Base-by-base conservation (phyloP, 2,888 invertebrate species). In the Mystacides longicornis region DNA sequence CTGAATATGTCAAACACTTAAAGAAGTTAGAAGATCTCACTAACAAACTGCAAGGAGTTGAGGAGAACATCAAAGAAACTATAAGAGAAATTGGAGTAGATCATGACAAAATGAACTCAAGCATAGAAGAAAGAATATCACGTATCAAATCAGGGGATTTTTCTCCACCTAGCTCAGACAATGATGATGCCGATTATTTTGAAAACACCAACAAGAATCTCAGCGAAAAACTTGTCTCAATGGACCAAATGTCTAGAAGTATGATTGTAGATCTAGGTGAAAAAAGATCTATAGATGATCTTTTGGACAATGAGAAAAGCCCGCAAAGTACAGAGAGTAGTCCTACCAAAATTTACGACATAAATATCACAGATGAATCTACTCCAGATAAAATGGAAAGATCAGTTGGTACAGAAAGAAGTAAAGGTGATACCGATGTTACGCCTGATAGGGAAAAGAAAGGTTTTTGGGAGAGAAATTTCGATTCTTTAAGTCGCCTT, bases 1-100 rank as follows among this genome's bases (percentile, higher is more conserved):
- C 83, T n/a, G 82, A 86, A 56, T 77, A 76, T 52, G 74, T 75
- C 0, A 71, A 71, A 62, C 54, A 74, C 33, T 60, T 77, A 0
- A 76, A 75, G 56, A 65, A 69, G 66, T 81, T 91, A 16, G 86
- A 87, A 71, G 83, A 83, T 69, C 72, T 83, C 57, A 81, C 87
- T 33, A 78, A 80, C 51, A 78, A 82, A 68, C 75, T 89, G 47
- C 83, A 83, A 64, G 67, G 67, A 9, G 79, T 87, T 59, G 87
- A 89, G 60, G 80, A 77, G 55, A 84, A 85, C 63, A 67, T 87
- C n/a, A 80, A 78, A 66, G 73, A 74, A 4, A 67, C 75, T 2
- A 72, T 74, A 2, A 60, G 37, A 37, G 52, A 55, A 9, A 55
- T 55, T 7, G 58, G 58, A 4, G 16, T 75, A 0, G 76, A 77